A percentile compares a stretch with the other conserved stretches of the same genome.
Conservation (phyloP, 2,888 invertebrate species). For the Fragum fragum region DNA sequence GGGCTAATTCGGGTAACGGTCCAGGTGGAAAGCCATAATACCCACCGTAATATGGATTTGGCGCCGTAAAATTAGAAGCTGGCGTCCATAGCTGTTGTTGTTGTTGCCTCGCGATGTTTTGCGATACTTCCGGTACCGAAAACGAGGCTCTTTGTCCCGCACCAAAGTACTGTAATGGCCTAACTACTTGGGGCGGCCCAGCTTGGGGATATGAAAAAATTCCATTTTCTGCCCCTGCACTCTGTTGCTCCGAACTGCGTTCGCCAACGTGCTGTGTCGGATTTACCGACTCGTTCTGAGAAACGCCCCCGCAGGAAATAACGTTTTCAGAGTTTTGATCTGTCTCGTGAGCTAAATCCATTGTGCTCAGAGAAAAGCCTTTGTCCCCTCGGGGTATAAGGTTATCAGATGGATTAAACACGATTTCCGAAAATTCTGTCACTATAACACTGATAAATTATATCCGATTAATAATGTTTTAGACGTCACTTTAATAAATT, state of each 20-base stretch:
- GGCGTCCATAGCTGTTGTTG: background rate
- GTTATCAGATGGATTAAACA: background rate
- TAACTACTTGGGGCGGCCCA: background rate
- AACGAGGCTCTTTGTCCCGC: background rate
- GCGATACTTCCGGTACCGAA: background rate
- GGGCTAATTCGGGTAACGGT: background rate
- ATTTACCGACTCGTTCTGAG: background rate
- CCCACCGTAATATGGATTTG: background rate
- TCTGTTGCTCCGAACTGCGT: background rate
- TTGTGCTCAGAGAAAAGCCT: background rate
- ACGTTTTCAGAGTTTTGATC: background rate
- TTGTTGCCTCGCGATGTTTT: background rate
- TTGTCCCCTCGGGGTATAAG: background rate
- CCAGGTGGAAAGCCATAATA: background rate
- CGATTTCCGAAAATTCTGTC: background rate
- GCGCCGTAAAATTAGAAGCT: slow-evolving; percentile 1
- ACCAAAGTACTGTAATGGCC: background rate
- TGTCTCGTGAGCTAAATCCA: background rate
- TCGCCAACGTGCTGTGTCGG: background rate
- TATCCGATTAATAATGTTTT: no score
- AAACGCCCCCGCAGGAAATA: background rate
- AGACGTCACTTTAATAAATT: no score
- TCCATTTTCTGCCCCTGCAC: background rate
- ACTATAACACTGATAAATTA: background rate
- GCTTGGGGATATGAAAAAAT: background rate